These are phyloP conservation scores for Lampris incognitus DNA, from an alignment of 2,113 vertebrate species.

Conservation along the genomic window DNA sequence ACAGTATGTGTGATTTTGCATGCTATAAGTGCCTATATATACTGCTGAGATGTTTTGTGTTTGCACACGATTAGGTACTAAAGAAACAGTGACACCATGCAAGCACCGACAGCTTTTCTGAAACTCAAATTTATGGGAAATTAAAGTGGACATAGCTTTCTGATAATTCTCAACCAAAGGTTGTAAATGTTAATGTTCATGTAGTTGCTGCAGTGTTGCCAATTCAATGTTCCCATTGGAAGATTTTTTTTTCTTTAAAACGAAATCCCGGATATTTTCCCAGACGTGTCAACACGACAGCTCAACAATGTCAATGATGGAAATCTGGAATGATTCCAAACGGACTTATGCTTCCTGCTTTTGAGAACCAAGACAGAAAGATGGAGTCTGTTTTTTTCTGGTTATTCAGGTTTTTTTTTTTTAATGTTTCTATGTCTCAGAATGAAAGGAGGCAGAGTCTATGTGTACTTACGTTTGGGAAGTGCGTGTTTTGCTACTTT, in stretches of 20 bases:
- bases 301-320: slow-evolving; percentile 9
- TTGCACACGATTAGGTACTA: background rate
- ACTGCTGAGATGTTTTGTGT: background rate
- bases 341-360: background rate
- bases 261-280: slow-evolving; percentile 25
- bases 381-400: slow-evolving; percentile 43
- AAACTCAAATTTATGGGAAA: background rate
- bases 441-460: slow-evolving; percentile 41
- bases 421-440: background rate
- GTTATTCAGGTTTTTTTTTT: slow-evolving; percentile 48
- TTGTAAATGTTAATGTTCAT: background rate
- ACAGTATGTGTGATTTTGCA: background rate
- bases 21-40: background rate
- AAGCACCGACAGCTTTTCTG: slow-evolving; percentile 8
- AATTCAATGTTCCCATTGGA: background rate
- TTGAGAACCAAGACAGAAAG: background rate
- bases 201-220: background rate
- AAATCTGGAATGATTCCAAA: slow-evolving; percentile 13
- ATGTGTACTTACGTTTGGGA: slow-evolving; percentile 46
- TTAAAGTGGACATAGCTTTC: background rate
- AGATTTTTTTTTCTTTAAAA: background rate
- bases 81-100: slow-evolving; percentile 18
- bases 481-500: slow-evolving; percentile 39
- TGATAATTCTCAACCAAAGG: slow-evolving; percentile 5
- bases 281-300: background rate